Evolutionary conservation across 2,797 vertebrate genomes (phyloP).

Genomic region (Sebastes nivosus): DNA sequence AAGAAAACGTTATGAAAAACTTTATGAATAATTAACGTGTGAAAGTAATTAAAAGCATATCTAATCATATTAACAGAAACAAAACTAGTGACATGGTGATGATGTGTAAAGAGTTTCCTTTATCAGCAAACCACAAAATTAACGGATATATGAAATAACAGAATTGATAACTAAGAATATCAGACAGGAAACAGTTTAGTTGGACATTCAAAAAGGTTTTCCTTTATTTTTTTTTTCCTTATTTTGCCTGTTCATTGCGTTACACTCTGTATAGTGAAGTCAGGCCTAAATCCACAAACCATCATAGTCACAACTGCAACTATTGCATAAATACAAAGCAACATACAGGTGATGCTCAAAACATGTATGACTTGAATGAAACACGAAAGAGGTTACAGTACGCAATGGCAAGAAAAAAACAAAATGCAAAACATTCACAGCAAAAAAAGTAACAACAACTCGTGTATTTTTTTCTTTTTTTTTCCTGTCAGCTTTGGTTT

Average conservation of each 20-base stretch:
- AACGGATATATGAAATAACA: not conserved
- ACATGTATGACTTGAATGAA: slow-evolving; percentile 63
- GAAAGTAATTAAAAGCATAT: not conserved
- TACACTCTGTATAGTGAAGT: slow-evolving; percentile 75
- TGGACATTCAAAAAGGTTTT: slow-evolving; percentile 79
- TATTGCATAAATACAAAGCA: slow-evolving; percentile 84
- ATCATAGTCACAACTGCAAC: slow-evolving; percentile 78
- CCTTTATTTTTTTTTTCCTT: slow-evolving; percentile 65
- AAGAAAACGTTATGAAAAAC: not conserved
- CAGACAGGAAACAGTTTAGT: slow-evolving; percentile 35
- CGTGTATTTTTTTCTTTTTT: slow-evolving; percentile 12
- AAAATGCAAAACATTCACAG: slow-evolving; percentile 71
- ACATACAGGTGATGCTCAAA: slow-evolving; percentile 73
- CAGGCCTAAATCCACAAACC: slow-evolving; percentile 80
- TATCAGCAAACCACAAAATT: not conserved
- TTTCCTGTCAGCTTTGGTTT: slow-evolving; percentile 78
- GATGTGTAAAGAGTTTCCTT: not conserved
- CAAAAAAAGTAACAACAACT: slow-evolving; percentile 61
- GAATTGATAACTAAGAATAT: not conserved
- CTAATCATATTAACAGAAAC: not conserved
- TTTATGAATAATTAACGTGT: not conserved
- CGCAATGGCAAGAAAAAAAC: slow-evolving; percentile 49
- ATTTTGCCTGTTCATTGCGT: slow-evolving; percentile 69
- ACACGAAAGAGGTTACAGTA: slow-evolving; percentile 72
- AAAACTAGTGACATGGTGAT: not conserved